phyloP scores from a whole-genome alignment of 1,140 invertebrate genomes.

The Periplaneta americana region DNA sequence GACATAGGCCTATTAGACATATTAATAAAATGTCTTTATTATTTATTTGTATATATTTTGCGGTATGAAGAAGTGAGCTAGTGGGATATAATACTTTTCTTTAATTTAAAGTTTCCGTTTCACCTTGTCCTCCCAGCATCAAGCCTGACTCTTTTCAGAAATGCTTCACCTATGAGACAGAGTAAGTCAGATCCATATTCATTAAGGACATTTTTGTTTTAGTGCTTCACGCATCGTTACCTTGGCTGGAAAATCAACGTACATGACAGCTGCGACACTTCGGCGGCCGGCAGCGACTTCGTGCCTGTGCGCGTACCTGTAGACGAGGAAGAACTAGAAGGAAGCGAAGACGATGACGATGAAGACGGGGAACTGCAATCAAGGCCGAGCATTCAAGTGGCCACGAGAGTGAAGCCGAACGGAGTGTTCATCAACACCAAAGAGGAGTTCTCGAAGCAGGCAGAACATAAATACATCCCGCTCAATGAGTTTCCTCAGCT shows the following conservation, averaged over 20 bases:
- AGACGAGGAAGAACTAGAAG: constrained; percentile 40
- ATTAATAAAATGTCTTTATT: no score
- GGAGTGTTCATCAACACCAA: constrained; percentile 29
- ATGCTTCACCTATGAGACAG: no score
- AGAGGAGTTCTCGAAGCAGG: background rate
- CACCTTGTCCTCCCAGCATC: no score
- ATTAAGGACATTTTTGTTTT: no score
- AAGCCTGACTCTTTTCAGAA: no score
- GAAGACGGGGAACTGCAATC: constrained; percentile 47
- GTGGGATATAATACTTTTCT: no score
- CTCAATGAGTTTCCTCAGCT: background rate
- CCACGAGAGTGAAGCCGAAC: constrained; percentile 65
- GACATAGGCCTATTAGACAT: no score
- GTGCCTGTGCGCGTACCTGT: constrained; percentile 18
- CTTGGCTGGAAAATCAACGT: constrained; percentile 95
- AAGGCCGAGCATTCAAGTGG: constrained; percentile 57
- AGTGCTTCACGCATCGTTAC: constrained; percentile 89
- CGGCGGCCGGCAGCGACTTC: constrained; percentile 45
- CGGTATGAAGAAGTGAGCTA: no score
- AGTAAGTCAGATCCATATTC: no score
- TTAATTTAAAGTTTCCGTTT: no score
- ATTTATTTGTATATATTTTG: no score
- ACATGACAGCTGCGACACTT: constrained; percentile 67
- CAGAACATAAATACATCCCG: background rate
- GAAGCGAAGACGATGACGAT: constrained; percentile 26